phyloP scores from a whole-genome alignment of 2,797 vertebrate species.

The Holocentrus rufus region DNA sequence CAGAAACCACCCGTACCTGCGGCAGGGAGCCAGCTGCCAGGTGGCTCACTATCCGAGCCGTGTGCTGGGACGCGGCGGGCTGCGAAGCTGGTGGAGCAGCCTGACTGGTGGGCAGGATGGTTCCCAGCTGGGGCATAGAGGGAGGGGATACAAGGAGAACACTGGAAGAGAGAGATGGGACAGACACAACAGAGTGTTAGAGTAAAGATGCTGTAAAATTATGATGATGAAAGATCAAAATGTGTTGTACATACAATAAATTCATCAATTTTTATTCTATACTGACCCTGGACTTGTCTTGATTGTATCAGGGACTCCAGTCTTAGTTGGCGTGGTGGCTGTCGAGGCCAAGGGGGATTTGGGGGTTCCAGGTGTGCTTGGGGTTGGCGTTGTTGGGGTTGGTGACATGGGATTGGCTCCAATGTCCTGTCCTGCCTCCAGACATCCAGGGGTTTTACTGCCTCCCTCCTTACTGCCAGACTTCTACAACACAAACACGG shows the following conservation, averaged over 20 bases:
- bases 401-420: constrained; percentile 85
- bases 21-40: constrained; percentile 85
- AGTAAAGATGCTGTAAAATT: neutral
- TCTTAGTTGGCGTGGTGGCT: constrained; percentile 84
- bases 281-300: constrained; percentile 90
- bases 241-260: neutral
- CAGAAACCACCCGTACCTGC: constrained; percentile 92
- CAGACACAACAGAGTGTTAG: neutral
- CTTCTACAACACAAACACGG: constrained; percentile 82
- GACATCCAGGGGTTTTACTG: constrained; percentile 79
- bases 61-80: constrained; percentile 80
- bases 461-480: constrained; percentile 89
- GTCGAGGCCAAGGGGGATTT: constrained; percentile 86
- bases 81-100: constrained; percentile 77
- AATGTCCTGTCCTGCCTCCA: constrained; percentile 80
- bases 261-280: neutral
- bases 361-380: constrained; percentile 88
- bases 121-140: constrained; percentile 92
- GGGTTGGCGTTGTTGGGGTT: constrained; percentile 81
- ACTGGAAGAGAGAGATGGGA: constrained; percentile 68
- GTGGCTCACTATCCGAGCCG: constrained; percentile 85
- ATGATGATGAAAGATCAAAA: neutral
- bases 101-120: constrained; percentile 87
- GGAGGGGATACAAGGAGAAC: constrained; percentile 95
- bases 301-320: constrained; percentile 82